phyloP scores from a whole-genome alignment of 2,113 vertebrate genomes.

The Corythoichthys intestinalis region DNA sequence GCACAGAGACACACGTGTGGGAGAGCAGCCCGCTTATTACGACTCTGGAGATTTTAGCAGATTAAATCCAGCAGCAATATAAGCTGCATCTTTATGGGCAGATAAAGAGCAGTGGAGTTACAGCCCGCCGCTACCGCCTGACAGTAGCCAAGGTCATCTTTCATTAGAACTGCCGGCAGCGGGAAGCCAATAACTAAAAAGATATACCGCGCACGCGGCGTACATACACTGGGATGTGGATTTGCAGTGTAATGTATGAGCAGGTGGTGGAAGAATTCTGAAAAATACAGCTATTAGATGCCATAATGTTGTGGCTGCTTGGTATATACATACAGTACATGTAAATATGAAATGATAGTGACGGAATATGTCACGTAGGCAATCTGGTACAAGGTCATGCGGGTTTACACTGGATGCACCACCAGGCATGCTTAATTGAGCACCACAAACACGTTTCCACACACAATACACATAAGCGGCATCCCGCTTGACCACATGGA shows the following conservation, averaged over 20 bases:
- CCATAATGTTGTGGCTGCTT: neutral
- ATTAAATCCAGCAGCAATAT: constrained; percentile 46
- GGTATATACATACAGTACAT: neutral
- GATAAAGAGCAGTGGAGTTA: constrained; percentile 57
- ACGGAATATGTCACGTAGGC: constrained; percentile 16
- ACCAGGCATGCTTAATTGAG: constrained; percentile 45
- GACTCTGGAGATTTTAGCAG: constrained; percentile 46
- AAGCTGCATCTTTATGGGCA: constrained; percentile 50
- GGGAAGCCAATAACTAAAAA: constrained; percentile 29
- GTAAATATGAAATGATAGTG: constrained; percentile 26
- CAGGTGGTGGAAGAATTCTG: constrained; percentile 5
- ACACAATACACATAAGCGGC: constrained; percentile 19
- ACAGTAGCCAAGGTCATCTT: constrained; percentile 59
- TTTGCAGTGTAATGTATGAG: constrained; percentile 25
- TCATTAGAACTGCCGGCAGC: constrained; percentile 47
- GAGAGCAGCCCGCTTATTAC: constrained; percentile 26
- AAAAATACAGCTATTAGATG: neutral
- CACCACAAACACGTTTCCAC: constrained; percentile 20
- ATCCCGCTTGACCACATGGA: constrained; percentile 18
- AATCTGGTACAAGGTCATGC: constrained; percentile 50
- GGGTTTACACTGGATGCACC: constrained; percentile 30
- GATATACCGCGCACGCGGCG: constrained; percentile 7
- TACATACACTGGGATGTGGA: constrained; percentile 14
- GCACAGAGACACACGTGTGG: constrained; percentile 1
- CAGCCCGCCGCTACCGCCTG: constrained; percentile 31